Percentiles rank a stretch among this genome's conserved stretches.
These are phyloP conservation scores for Ceratotherium simum DNA, from an alignment of 2,113 vertebrate genomes.

Conservation along the genomic window DNA sequence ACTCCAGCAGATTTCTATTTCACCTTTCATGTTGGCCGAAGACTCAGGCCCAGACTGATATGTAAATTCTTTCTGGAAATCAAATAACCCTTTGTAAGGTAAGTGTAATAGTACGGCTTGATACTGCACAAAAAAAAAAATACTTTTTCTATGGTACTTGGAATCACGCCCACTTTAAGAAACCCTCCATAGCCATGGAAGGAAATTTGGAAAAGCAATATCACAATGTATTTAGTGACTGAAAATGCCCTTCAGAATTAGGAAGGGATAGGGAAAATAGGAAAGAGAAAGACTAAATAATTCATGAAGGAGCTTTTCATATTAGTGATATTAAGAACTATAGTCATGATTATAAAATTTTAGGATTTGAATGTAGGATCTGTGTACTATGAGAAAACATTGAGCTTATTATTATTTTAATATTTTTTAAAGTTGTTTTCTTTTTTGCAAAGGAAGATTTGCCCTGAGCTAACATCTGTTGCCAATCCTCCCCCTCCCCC, in stretches of 20 bases:
- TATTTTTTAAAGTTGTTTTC: background rate
- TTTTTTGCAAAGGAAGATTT: too few relatives aligned
- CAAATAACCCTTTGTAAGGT: constrained; percentile 21
- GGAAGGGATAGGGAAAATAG: background rate
- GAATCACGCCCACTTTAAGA: constrained; percentile 49
- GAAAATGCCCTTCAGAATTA: constrained; percentile 39
- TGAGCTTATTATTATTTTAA: background rate
- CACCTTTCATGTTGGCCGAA: background rate
- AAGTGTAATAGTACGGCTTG: constrained; percentile 19
- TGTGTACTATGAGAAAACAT: background rate
- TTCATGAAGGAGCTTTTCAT: constrained; percentile 32
- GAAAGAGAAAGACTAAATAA: constrained; percentile 33
- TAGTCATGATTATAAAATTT: background rate
- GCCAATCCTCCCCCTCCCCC: too few relatives aligned
- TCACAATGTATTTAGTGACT: constrained; percentile 5
- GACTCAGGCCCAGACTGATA: constrained; percentile 38
- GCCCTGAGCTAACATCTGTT: too few relatives aligned
- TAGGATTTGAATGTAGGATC: constrained; percentile 4
- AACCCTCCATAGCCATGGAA: constrained; percentile 36
- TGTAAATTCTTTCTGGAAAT: constrained; percentile 43
- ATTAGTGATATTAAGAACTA: background rate
- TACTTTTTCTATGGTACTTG: background rate
- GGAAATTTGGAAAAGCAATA: constrained; percentile 54
- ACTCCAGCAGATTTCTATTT: background rate
- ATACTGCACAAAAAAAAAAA: background rate